These are phyloP conservation scores for Peromyscus aztecus DNA, from an alignment of 2,797 vertebrate species.

Conservation along the genomic window DNA sequence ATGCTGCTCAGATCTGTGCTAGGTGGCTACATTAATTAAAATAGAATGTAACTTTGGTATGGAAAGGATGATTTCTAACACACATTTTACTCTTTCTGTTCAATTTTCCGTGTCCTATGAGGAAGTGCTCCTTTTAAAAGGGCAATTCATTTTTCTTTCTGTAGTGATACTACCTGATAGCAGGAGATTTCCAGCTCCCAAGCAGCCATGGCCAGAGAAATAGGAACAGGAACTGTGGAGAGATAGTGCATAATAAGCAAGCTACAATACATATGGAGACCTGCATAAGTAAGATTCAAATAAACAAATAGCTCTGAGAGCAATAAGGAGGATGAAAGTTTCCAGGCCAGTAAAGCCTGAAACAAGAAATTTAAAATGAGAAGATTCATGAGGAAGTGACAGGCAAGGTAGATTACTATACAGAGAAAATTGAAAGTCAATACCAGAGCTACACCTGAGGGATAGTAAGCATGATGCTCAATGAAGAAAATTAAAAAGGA, in stretches of 20 bases:
- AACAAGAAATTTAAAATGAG: not conserved
- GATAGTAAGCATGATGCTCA: not conserved
- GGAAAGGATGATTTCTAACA: conserved; percentile 47
- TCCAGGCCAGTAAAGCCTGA: not conserved
- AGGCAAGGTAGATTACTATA: not conserved
- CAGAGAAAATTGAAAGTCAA: not conserved
- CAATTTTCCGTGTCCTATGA: not conserved
- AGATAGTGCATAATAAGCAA: not conserved
- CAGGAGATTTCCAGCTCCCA: conserved; percentile 91
- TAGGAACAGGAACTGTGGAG: not conserved
- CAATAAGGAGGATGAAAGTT: not conserved
- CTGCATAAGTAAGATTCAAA: not conserved
- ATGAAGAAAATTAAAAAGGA: not conserved
- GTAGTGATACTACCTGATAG: conserved; percentile 89
- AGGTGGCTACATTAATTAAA: not conserved
- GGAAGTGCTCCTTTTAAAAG: accelerated
- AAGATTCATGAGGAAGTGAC: not conserved
- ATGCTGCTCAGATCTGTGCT: not conserved
- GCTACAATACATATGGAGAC: not conserved
- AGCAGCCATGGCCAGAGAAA: conserved; percentile 87
- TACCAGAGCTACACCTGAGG: not conserved
- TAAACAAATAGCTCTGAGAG: not conserved
- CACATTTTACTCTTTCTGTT: conserved; percentile 34
- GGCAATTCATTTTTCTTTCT: conserved; percentile 91
- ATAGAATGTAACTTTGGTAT: conserved; percentile 12